phyloP scores from a whole-genome alignment of 2,888 invertebrate genomes.

The Ornithoptera priamus region DNA sequence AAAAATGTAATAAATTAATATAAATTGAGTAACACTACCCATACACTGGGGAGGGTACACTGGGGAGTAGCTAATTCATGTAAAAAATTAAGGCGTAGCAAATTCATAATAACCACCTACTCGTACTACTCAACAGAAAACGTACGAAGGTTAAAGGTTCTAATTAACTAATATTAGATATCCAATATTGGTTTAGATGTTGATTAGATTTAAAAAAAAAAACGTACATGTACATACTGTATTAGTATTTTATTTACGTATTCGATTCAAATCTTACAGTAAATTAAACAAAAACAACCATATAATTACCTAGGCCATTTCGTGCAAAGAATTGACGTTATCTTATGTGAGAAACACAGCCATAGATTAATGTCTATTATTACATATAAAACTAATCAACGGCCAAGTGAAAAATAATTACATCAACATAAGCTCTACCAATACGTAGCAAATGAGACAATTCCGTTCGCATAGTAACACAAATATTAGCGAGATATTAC shows the following conservation, averaged over 20 bases:
- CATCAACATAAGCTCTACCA: not conserved
- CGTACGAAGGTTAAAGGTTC: not conserved
- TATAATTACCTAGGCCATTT: constrained; percentile 64
- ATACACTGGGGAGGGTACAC: not conserved
- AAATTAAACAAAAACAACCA: constrained; percentile 58
- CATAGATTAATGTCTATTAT: constrained; percentile 71
- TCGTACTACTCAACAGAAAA: not conserved
- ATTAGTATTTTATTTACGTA: constrained; percentile 73
- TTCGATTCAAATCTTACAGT: constrained; percentile 69
- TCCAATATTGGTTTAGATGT: not conserved
- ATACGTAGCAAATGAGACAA: not conserved
- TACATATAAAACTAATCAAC: constrained; percentile 50
- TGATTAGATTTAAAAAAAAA: constrained; percentile 19
- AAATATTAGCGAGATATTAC: constrained; percentile 1
- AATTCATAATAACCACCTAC: constrained; percentile 3
- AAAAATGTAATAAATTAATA: not conserved
- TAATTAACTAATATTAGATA: not conserved
- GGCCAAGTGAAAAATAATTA: constrained; percentile 28
- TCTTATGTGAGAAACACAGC: constrained; percentile 77
- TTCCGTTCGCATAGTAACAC: not conserved
- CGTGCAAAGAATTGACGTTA: constrained; percentile 79
- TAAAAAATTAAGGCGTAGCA: constrained; percentile 3
- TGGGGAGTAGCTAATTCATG: not conserved
- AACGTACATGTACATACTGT: constrained; percentile 23
- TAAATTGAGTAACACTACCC: not conserved